Percentiles rank a stretch among this genome's conserved stretches.
Evolutionary conservation across 2,888 invertebrate species (phyloP).

Genomic region (Allolobophora icterica): DNA sequence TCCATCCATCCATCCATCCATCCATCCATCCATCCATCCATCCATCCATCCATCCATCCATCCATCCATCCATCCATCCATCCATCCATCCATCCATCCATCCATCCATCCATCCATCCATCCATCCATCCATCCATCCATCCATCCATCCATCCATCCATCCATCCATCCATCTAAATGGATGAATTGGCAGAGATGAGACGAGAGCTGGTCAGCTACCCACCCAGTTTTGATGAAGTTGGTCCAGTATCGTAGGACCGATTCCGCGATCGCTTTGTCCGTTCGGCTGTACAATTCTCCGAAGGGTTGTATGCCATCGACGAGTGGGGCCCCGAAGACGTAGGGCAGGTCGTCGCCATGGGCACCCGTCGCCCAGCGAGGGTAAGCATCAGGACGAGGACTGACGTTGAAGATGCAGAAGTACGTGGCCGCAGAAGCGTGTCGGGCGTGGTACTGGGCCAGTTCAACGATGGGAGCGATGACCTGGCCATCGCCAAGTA

Average conservation of each 20-base stretch:
- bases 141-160: background rate
- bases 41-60: background rate
- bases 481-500: constrained; percentile 71
- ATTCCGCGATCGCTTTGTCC: constrained; percentile 59
- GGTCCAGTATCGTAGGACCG: constrained; percentile 61
- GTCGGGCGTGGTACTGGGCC: constrained; percentile 81
- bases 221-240: constrained; percentile 63
- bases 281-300: constrained; percentile 56
- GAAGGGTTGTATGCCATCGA: constrained; percentile 60
- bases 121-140: background rate
- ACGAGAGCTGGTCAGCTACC: constrained; percentile 46
- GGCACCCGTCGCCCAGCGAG: constrained; percentile 57
- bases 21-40: background rate
- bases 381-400: constrained; percentile 75
- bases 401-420: constrained; percentile 71
- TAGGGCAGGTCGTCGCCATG: constrained; percentile 62
- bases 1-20: too few species aligned
- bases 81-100: background rate
- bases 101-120: background rate
- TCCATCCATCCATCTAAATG: background rate
- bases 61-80: too few species aligned
- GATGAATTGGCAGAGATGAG: background rate
- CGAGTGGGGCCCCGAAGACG: constrained; percentile 62
- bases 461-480: constrained; percentile 85
- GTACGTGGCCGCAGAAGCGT: constrained; percentile 66